A percentile compares a stretch with the other conserved stretches of the same genome.
phyloP scores from a whole-genome alignment of 2,888 invertebrate species.

The Chaetogeoica ovagalla region DNA sequence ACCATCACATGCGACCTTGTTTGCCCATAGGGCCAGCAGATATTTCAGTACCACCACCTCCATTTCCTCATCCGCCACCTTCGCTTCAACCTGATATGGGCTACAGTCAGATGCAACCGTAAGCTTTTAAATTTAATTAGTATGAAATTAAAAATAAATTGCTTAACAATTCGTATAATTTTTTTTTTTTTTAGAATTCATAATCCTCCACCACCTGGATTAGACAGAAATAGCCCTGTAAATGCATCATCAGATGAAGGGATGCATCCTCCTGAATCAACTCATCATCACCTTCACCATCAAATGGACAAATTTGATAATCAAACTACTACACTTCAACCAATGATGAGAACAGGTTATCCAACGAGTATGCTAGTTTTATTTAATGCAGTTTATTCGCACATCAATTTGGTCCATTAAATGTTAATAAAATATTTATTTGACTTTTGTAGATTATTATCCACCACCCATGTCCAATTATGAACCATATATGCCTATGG shows the following conservation, averaged over 20 bases:
- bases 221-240: constrained; percentile 44
- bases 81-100: constrained; percentile 30
- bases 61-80: constrained; percentile 40
- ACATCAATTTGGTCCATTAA: not conserved
- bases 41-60: constrained; percentile 47
- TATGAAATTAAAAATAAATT: not conserved
- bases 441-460: constrained; percentile 27
- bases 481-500: constrained; percentile 42
- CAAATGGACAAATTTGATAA: constrained; percentile 46
- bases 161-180: not conserved
- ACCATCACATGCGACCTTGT: constrained; percentile 43
- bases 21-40: constrained; percentile 48
- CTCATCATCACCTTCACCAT: constrained; percentile 39
- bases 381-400: not conserved
- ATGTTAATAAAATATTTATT: not conserved
- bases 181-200: constrained; percentile 43
- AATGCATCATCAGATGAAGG: constrained; percentile 49
- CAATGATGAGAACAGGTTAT: constrained; percentile 36
- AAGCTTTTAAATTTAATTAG: constrained; percentile 17
- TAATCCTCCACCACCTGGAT: constrained; percentile 47
- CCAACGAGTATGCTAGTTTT: constrained; percentile 11
- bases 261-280: constrained; percentile 33
- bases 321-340: constrained; percentile 12
- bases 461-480: constrained; percentile 34
- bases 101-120: constrained; percentile 49